Conservation (phyloP, 2,113 vertebrate genomes). For the Mus spicilegus region DNA sequence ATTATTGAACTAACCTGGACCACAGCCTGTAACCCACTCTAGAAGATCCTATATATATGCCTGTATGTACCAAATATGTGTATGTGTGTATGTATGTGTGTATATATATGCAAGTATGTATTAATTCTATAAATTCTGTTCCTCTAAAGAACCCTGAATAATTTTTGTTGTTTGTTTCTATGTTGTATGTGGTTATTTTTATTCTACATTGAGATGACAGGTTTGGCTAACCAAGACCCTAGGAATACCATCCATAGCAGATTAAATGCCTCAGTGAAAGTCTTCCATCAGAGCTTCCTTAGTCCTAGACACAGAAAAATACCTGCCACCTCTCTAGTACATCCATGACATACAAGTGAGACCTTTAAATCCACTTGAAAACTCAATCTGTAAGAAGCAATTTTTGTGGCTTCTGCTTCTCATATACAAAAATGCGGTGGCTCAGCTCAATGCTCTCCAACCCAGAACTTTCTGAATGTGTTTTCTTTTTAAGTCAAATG, state of each 20-base stretch:
- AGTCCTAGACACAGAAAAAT: conserved; percentile 25
- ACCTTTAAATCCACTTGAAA: neutral
- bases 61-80: neutral
- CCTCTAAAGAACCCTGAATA: neutral
- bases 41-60: neutral
- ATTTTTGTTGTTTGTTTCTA: neutral
- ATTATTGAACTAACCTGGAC: neutral
- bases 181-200: neutral
- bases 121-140: neutral
- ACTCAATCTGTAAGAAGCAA: neutral
- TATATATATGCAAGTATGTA: neutral
- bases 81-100: neutral
- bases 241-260: conserved; percentile 30
- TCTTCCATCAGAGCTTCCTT: neutral
- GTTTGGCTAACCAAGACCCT: conserved; percentile 22
- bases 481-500: neutral
- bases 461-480: neutral
- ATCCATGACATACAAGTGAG: conserved; percentile 82
- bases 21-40: neutral
- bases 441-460: neutral
- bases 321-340: conserved; percentile 52
- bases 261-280: conserved; percentile 49
- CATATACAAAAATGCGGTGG: neutral
- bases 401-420: neutral
- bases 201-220: neutral